phyloP scores from a whole-genome alignment of 2,888 invertebrate species.

The Platycheirus rosarum region DNA sequence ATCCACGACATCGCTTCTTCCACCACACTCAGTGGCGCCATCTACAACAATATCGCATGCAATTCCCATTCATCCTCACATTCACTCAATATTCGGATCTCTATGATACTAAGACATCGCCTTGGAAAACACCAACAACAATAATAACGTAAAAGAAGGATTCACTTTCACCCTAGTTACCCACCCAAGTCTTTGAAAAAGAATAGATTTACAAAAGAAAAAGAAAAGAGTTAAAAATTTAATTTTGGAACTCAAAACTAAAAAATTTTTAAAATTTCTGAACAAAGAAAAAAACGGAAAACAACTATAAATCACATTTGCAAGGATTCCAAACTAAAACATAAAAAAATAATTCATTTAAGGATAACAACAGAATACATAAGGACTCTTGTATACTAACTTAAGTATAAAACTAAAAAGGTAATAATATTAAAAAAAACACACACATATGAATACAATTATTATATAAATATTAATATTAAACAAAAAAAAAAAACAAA shows the following conservation, averaged over 20 bases:
- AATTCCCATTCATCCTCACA: slow-evolving; percentile 82
- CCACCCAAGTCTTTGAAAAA: slow-evolving; percentile 64
- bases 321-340: slow-evolving; percentile 71
- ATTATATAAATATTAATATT: slow-evolving; percentile 70
- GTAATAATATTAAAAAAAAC: slow-evolving; percentile 44
- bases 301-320: slow-evolving; percentile 72
- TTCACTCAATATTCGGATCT: slow-evolving; percentile 83
- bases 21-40: slow-evolving; percentile 72
- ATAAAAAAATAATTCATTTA: slow-evolving; percentile 52
- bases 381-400: slow-evolving; percentile 73
- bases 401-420: slow-evolving; percentile 67
- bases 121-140: slow-evolving; percentile 74
- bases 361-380: slow-evolving; percentile 64
- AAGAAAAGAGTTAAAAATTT: slow-evolving; percentile 33
- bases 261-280: slow-evolving; percentile 43
- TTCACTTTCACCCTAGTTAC: slow-evolving; percentile 58
- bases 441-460: slow-evolving; percentile 69
- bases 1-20: slow-evolving; percentile 63
- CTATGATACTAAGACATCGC: slow-evolving; percentile 82
- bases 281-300: slow-evolving; percentile 27
- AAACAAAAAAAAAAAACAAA: slow-evolving; percentile 57
- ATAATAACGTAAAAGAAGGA: slow-evolving; percentile 29
- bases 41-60: slow-evolving; percentile 80
- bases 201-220: slow-evolving; percentile 16
- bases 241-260: slow-evolving; percentile 47